Evolutionary conservation across 2,888 invertebrate species (phyloP).

Genomic region (Dinocampus coccinellae): DNA sequence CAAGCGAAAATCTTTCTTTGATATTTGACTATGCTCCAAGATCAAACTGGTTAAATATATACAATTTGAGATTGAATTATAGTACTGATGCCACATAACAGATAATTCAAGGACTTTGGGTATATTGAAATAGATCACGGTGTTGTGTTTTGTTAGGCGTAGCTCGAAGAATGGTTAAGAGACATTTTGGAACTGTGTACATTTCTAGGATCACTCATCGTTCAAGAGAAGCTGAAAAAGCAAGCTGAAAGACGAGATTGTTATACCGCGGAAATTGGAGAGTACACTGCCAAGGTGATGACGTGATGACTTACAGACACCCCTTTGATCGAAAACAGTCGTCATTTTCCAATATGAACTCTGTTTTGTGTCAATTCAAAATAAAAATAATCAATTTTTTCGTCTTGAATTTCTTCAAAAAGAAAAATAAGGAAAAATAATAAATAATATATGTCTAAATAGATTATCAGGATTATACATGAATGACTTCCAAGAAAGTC

Average conservation of each 20-base stretch:
- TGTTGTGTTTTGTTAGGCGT: conserved; percentile 34
- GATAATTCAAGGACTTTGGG: conserved; percentile 47
- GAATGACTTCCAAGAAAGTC: not conserved
- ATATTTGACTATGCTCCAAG: conserved; percentile 52
- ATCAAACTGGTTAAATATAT: conserved; percentile 40
- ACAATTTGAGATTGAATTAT: conserved; percentile 64
- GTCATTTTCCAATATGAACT: not conserved
- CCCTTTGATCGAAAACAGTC: not conserved
- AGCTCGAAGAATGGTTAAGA: conserved; percentile 33
- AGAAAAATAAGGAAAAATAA: not conserved
- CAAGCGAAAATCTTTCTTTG: conserved; percentile 57
- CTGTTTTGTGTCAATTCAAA: not conserved
- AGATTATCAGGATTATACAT: not conserved
- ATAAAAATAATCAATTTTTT: not conserved
- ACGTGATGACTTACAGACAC: not conserved
- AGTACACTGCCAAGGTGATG: conserved; percentile 2
- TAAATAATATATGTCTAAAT: not conserved
- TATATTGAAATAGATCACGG: conserved; percentile 44
- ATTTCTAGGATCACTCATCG: conserved; percentile 50
- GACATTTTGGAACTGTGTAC: conserved; percentile 47
- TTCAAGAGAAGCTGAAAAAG: conserved; percentile 45
- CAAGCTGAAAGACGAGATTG: conserved; percentile 43
- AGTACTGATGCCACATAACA: conserved; percentile 50
- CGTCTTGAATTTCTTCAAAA: not conserved
- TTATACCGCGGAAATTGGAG: not conserved